Evolutionary conservation across 2,113 vertebrate genomes (phyloP), one percentile per base, ranked within the genome.

Genomic region (Paedocypris sp.): DNA sequence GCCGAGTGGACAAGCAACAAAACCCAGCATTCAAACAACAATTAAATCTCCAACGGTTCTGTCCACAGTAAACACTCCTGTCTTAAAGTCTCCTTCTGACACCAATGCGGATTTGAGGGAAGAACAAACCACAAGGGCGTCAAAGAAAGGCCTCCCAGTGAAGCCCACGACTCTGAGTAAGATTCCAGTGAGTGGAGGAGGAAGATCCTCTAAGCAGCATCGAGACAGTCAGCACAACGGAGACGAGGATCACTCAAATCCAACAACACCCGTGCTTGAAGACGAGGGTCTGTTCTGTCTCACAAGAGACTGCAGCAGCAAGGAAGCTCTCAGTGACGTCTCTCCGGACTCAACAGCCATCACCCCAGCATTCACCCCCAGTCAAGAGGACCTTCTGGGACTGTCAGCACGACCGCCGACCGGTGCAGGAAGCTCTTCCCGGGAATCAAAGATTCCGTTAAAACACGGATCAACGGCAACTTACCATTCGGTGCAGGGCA

Each of bases 371-470:
- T 0, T 73, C 75, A 84, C 75, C 88, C 19, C 83, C 77, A 20
- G 67, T 81, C 75, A 76, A 80, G 80, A 80, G 67, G 77, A 82
- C 7, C 39, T 64, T 33, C 2, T 31, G 3, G 88, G 64, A 29
- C 29, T 85, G 15, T 13, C 1, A 75, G 72, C 18, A 46, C 68
- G 82, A 31, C 68, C 82, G 0, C 31, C 83, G 72, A 87, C 80
- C 56, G 87, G 79, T 2, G 79, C 79, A 12, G 77, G 82, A 64
- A 79, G 86, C 66, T 60, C 82, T 56, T 62, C 77, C 22, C 90
- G 91, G 79, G 93, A 95, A 71, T 97, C 92, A 25, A 96, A 89
- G 76, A 96, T 98, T 75, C 93, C 95, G 0, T 85, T 97, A 71
- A 98, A 96, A 78, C 90, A 90, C 13, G 68, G 73, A 38, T 66